A percentile compares a stretch with the other conserved stretches of the same genome.
phyloP scores from a whole-genome alignment of 2,888 invertebrate species.

The Ornithoptera alexandrae region DNA sequence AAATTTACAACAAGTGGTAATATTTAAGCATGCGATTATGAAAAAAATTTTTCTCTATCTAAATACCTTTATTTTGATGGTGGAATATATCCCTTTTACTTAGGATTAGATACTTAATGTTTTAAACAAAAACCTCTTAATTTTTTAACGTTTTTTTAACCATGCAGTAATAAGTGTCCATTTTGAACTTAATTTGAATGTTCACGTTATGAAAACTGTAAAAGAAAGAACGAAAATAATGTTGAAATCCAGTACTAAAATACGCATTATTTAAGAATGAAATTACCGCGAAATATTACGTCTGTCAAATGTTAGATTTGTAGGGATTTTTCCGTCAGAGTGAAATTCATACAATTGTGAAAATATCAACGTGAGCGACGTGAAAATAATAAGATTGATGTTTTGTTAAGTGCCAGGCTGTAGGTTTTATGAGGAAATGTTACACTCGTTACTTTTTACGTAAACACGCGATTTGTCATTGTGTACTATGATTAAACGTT shows the following conservation, averaged over 20 bases:
- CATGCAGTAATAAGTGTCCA: too few relatives aligned
- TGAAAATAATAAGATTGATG: slow-evolving; percentile 14
- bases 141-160: too few relatives aligned
- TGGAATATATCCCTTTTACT: too few relatives aligned
- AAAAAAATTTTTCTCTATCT: too few relatives aligned
- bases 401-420: not conserved
- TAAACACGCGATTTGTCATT: not conserved
- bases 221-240: not conserved
- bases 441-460: not conserved
- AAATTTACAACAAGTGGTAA: too few relatives aligned
- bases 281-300: slow-evolving; percentile 23
- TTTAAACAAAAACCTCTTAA: too few relatives aligned
- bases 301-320: slow-evolving; percentile 22
- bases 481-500: too few relatives aligned
- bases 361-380: slow-evolving; percentile 21
- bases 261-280: slow-evolving; percentile 5
- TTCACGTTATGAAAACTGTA: not conserved
- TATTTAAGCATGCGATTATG: too few relatives aligned
- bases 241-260: not conserved
- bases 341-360: slow-evolving; percentile 5
- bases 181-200: not conserved
- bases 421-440: not conserved
- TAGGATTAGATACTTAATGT: too few relatives aligned
- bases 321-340: slow-evolving; percentile 14
- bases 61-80: too few relatives aligned